Conservation (phyloP, 2,888 invertebrate genomes). For the Parapristionchus giblindavisi region DNA sequence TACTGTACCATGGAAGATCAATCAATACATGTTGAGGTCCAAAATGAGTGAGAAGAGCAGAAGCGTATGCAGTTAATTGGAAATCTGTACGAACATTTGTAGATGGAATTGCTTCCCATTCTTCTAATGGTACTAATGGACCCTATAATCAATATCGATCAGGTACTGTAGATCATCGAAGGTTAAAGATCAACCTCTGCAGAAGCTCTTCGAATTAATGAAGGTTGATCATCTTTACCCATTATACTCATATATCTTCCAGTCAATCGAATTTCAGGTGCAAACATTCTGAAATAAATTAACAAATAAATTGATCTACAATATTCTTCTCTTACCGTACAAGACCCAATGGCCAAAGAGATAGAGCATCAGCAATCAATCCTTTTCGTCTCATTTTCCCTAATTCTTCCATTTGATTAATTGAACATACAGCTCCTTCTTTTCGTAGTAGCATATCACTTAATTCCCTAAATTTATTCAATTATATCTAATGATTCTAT, state of each 20-base stretch:
- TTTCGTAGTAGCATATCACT: constrained; percentile 17
- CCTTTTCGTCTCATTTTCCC: constrained; percentile 30
- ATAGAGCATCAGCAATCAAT: constrained; percentile 24
- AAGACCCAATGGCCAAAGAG: constrained; percentile 32
- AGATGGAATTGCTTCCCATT: constrained; percentile 34
- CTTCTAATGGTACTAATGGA: constrained; percentile 25
- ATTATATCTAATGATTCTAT: no score
- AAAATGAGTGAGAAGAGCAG: constrained; percentile 31
- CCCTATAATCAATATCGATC: constrained; percentile 8
- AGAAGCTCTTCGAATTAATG: constrained; percentile 29
- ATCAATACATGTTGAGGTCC: constrained; percentile 37
- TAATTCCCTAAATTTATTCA: constrained; percentile 30
- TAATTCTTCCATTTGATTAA: constrained; percentile 12
- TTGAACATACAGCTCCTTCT: constrained; percentile 5
- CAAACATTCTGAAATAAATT: constrained; percentile 6
- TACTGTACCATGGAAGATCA: constrained; percentile 34
- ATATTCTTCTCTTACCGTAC: constrained; percentile 7
- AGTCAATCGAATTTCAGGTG: constrained; percentile 34
- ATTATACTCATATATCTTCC: constrained; percentile 29
- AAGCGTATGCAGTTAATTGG: constrained; percentile 28
- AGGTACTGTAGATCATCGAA: neutral
- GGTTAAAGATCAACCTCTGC: constrained; percentile 18
- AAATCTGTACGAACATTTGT: constrained; percentile 28
- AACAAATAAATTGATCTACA: neutral
- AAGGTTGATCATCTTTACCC: constrained; percentile 20